A percentile compares a stretch with the other conserved stretches of the same genome.
phyloP scores from a whole-genome alignment of 1,140 invertebrate species.

The Hermetia illucens region DNA sequence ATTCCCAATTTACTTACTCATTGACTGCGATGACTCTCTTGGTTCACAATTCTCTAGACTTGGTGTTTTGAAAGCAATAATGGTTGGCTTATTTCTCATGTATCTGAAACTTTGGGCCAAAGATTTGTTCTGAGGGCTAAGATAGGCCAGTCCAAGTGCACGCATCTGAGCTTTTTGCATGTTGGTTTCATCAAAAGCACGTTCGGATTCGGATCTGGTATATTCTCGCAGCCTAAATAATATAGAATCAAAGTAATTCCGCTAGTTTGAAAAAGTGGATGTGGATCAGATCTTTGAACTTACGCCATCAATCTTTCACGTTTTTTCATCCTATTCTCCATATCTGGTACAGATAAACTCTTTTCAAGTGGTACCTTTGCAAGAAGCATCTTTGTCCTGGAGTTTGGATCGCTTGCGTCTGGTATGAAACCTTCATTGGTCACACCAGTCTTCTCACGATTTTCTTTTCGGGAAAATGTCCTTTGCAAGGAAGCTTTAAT shows the following conservation, averaged over 20 bases:
- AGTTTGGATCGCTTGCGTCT: slow-evolving; percentile 24
- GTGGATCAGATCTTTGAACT: too few relatives aligned
- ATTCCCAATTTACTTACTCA: slow-evolving; percentile 30
- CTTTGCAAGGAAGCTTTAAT: slow-evolving; percentile 36
- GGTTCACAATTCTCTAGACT: slow-evolving; percentile 52
- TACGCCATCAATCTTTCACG: slow-evolving; percentile 50
- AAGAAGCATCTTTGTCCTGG: not conserved
- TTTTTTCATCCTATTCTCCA: slow-evolving; percentile 57
- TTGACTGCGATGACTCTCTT: slow-evolving; percentile 18
- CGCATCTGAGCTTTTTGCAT: slow-evolving; percentile 45
- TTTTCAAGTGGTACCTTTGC: slow-evolving; percentile 54
- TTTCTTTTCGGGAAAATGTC: slow-evolving; percentile 38
- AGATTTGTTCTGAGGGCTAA: slow-evolving; percentile 59
- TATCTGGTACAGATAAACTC: slow-evolving; percentile 68
- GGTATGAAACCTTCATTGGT: slow-evolving; percentile 42
- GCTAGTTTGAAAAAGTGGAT: too few relatives aligned
- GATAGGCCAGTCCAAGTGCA: slow-evolving; percentile 49
- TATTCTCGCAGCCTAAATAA: slow-evolving; percentile 48
- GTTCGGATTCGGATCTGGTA: slow-evolving; percentile 62
- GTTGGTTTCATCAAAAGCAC: slow-evolving; percentile 53
- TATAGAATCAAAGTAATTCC: too few relatives aligned
- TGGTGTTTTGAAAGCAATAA: slow-evolving; percentile 70
- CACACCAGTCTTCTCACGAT: slow-evolving; percentile 27
- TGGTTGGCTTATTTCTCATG: slow-evolving; percentile 74
- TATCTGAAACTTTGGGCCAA: slow-evolving; percentile 70